Conservation (phyloP, 2,888 invertebrate species). For the Cabera pusaria region DNA sequence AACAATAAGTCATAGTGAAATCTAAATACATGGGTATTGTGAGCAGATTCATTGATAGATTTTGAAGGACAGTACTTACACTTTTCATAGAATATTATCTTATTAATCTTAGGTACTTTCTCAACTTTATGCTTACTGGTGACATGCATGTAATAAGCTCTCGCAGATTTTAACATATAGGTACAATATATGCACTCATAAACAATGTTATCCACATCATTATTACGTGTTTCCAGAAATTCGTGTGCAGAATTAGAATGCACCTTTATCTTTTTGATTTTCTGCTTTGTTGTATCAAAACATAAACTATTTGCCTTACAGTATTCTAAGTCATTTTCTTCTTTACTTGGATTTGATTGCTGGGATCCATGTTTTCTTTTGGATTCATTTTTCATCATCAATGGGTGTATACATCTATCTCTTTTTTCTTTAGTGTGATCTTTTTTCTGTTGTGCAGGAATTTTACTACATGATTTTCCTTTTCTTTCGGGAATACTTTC, state of each 20-base stretch:
- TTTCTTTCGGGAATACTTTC: too few species aligned
- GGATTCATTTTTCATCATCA: too few species aligned
- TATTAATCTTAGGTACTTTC: conserved; percentile 26
- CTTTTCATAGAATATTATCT: conserved; percentile 39
- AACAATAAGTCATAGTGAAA: conserved; percentile 28
- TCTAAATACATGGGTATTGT: conserved; percentile 36
- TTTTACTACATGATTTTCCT: too few species aligned
- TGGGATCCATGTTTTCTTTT: not conserved
- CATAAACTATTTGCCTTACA: too few species aligned
- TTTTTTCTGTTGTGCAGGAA: too few species aligned
- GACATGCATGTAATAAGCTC: conserved; percentile 37
- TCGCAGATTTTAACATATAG: conserved; percentile 34
- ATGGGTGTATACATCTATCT: too few species aligned
- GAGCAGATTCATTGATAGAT: conserved; percentile 25
- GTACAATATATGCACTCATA: conserved; percentile 45
- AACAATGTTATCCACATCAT: not conserved
- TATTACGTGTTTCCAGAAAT: not conserved
- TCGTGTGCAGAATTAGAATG: conserved; percentile 11
- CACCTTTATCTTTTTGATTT: not conserved
- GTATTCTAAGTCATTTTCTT: not conserved
- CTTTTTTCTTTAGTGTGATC: too few species aligned
- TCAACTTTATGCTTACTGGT: conserved; percentile 39
- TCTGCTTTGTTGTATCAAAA: not conserved
- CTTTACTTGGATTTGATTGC: not conserved
- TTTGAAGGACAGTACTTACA: conserved; percentile 46